Evolutionary conservation across 2,113 vertebrate genomes (phyloP), one percentile per base, ranked within the genome.

Genomic region (Rhea pennata): DNA sequence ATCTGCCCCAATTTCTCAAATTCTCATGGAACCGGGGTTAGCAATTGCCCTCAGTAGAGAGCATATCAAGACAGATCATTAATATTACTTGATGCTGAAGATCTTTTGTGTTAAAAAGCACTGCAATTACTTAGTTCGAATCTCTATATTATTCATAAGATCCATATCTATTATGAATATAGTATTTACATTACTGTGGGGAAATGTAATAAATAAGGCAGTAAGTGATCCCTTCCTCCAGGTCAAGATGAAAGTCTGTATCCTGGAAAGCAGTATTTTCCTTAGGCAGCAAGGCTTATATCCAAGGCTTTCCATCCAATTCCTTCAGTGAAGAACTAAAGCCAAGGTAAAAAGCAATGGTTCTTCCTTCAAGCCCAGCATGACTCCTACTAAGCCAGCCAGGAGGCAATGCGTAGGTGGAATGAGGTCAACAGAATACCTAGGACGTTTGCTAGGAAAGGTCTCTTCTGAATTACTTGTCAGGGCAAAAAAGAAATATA

Each of bases 81-180:
- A 96, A 96, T 96, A 95, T 84, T 71, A 61, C 92, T 87, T 40
- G 50, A 92, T 74, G 29, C 71, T 31, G 72, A 94, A 69, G 61
- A 96, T 84, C 66, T 84, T 85, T 90, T 81, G 39, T 84, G 74
- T 97, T 96, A 97, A 97, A 97, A 97, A 97, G 91, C 66, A 73
- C 65, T 51, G 80, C 79, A 87, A 89, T 93, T 93, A 96, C 94
- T 98, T 93, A 95, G 88, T 92, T 89, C 90, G 94, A 85, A 84
- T 92, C 62, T 90, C 84, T 97, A 42, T 96, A 97, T 97, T 98
- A 97, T 98, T 98, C 93, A 97, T 97, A 96, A 96, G 90, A 91
- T 90, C 90, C 75, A 33, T 96, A 98, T 96, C 96, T 97, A 93
- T 97, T 98, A 94, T 75, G 62, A 96, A 97, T 94, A 96, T 65